Conservation (phyloP, 2,888 invertebrate species). For the Eupithecia abbreviata region DNA sequence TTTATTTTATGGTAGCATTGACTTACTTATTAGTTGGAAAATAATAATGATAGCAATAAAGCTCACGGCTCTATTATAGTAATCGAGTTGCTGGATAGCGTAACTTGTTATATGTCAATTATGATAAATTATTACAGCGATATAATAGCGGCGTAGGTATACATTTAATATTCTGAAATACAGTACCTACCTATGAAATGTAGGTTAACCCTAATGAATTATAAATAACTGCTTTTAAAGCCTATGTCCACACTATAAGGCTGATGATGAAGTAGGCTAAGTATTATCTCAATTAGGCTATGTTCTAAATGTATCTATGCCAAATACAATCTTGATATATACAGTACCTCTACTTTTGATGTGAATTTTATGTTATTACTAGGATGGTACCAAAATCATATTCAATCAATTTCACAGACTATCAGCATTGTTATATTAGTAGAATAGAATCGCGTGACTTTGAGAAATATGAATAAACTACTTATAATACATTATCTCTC, state of each 20-base stretch:
- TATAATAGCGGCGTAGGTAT: conserved; percentile 23
- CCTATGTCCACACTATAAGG: too few species aligned
- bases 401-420: too few species aligned
- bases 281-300: too few species aligned
- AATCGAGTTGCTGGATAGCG: conserved; percentile 11
- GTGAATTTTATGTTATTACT: too few species aligned
- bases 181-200: not conserved
- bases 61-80: conserved; percentile 13
- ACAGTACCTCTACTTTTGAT: too few species aligned
- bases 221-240: not conserved
- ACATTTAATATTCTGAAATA: conserved; percentile 7
- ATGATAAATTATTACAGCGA: conserved; percentile 33
- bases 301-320: too few species aligned
- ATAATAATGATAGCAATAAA: conserved; percentile 16
- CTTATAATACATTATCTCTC: not conserved
- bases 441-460: not conserved
- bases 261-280: too few species aligned
- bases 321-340: too few species aligned
- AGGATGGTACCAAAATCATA: too few species aligned
- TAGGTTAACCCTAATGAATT: not conserved
- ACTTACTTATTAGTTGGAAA: conserved; percentile 12
- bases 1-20: conserved; percentile 13
- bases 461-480: not conserved
- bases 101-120: conserved; percentile 40
- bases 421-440: too few species aligned